These are phyloP conservation scores for Araneus ventricosus DNA, from an alignment of 1,140 invertebrate genomes.

Conservation along the genomic window DNA sequence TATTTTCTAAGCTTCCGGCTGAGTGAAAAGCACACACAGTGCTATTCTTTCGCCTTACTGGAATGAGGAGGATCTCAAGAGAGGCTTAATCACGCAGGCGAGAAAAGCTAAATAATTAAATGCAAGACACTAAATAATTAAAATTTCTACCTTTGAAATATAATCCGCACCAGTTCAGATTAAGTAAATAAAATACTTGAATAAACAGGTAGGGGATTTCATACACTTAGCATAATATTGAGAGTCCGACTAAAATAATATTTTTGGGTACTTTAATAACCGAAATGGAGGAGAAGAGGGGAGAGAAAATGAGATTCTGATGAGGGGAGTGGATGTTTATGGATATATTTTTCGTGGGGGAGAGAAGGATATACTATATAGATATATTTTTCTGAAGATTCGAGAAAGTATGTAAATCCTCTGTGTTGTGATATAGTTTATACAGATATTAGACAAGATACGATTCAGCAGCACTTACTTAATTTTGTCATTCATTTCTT, in stretches of 20 bases:
- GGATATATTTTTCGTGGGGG: no score
- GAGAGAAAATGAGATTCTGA: background rate
- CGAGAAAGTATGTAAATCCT: no score
- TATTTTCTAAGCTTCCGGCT: background rate
- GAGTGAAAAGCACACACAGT: background rate
- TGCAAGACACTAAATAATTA: background rate
- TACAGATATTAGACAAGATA: no score
- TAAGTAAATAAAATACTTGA: background rate
- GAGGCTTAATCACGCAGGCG: background rate
- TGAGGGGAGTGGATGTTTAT: no score
- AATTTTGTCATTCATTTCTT: no score
- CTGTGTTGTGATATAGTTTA: no score
- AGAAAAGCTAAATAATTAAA: background rate
- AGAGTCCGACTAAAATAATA: background rate
- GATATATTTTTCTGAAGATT: no score
- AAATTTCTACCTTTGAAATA: background rate
- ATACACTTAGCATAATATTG: background rate
- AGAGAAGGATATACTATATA: no score
- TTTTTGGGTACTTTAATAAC: background rate
- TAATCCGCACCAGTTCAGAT: background rate
- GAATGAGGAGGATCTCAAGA: background rate
- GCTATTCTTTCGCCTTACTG: background rate
- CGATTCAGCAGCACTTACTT: no score
- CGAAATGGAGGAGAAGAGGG: no score
- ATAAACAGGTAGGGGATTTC: background rate